Base-by-base conservation (phyloP, 2,113 vertebrate genomes). In the Ctenodactylus gundi region DNA sequence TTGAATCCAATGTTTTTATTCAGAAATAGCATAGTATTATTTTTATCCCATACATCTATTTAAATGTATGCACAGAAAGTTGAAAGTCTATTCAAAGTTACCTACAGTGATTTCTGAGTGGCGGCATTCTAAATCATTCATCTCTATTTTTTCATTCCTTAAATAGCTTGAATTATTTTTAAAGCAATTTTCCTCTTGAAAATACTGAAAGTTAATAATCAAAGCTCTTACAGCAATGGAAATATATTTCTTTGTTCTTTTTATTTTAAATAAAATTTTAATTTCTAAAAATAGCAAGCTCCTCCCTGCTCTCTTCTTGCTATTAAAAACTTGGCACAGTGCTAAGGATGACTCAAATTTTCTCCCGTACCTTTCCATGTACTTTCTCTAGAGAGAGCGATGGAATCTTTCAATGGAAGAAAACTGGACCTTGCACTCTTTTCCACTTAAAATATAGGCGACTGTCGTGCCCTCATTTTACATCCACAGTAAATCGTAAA, bases 231-330 rank as follows among this genome's bases (percentile, higher is more conserved):
- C 57, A 57, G 14, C 23, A 44, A 62, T 78, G 25, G 31, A 67
- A 88, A 46, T 86, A 49, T 46, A 68, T 11, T 36, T 58, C 64
- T 84, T 44, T 93, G 75, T 23, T 90, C 80, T 85, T 90, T 88
- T 70, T 88, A 21, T 58, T 88, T 75, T 67, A 78, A 46, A 88
- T 76, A 93, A 91, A 81, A 29, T 89, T 85, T 93, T 25, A 49
- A 20, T 87, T 93, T 95, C 65, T 90, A 87, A 94, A 93, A 93
- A 73, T 94, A 90, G 29, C 70, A 65, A 41, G 6, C 73, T 12
- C 1, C 4, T 77, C 55, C 58, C 81, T 68, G 46, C 65, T 90
- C 76, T 44, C 55, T 77, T 86, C 49, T 67, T 85, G 49, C 70
- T 89, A 76, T 90, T 80, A 87, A 96, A 94, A 76, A 75, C 84